Percentiles rank a stretch among this genome's conserved stretches.
Evolutionary conservation across 2,113 vertebrate genomes (phyloP).

Genomic region (Phalacrocorax pelagicus): DNA sequence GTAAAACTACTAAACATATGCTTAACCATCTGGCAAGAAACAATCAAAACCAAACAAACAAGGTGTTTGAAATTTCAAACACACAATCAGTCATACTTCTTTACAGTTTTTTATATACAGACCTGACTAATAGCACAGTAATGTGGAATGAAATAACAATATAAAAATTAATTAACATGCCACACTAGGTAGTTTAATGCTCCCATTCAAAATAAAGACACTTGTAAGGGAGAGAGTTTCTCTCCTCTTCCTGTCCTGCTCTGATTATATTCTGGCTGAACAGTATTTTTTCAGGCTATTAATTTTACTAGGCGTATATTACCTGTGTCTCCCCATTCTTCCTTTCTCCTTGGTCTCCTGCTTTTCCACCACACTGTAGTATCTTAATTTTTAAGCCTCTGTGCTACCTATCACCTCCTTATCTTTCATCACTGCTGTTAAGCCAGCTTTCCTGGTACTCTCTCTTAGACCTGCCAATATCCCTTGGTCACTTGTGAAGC

Average conservation of each 20-base stretch:
- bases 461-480: not conserved
- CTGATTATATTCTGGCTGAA: not conserved
- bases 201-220: not conserved
- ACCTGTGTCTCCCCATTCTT: not conserved
- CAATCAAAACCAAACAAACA: conserved; percentile 54
- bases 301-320: not conserved
- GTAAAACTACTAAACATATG: conserved; percentile 59
- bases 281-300: not conserved
- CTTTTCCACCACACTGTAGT: not conserved
- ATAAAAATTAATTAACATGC: conserved; percentile 17
- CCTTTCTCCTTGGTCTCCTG: not conserved
- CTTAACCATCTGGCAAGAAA: conserved; percentile 50
- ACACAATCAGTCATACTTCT: conserved; percentile 8
- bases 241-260: not conserved
- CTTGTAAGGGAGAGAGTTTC: not conserved
- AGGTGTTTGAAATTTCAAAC: conserved; percentile 50
- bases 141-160: not conserved
- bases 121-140: not conserved
- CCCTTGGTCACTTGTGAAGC: not conserved
- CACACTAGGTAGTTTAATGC: not conserved
- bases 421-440: not conserved
- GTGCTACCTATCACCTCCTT: not conserved
- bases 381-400: not conserved
- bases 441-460: not conserved
- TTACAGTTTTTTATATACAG: not conserved